A percentile compares a stretch with the other conserved stretches of the same genome.
Conservation (phyloP, 1,140 invertebrate genomes). For the Anthonomus grandis region DNA sequence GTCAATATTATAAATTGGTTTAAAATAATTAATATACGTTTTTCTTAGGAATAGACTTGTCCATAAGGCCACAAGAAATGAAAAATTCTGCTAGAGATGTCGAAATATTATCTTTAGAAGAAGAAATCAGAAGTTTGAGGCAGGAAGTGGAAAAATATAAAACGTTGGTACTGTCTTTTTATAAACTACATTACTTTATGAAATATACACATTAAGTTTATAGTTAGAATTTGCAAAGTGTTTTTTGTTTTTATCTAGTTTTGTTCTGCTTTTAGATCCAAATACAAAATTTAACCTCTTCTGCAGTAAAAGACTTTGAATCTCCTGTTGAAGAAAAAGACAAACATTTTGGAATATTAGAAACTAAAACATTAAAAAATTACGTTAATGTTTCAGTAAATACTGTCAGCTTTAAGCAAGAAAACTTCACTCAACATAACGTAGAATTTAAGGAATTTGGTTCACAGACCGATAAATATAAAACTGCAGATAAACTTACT, state of each 20-base stretch:
- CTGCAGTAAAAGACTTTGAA: constrained; percentile 51
- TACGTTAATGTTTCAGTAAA: not conserved
- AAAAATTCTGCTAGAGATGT: constrained; percentile 42
- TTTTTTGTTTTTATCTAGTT: not conserved
- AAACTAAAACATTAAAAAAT: too few species aligned
- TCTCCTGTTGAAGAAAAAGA: constrained; percentile 47
- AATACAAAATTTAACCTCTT: constrained; percentile 54
- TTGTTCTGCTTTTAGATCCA: constrained; percentile 37
- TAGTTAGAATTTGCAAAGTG: too few species aligned
- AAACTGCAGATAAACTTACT: too few species aligned
- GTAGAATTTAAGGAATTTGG: not conserved
- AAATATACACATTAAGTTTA: not conserved
- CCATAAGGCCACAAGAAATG: constrained; percentile 22
- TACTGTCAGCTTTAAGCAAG: not conserved
- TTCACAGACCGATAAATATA: not conserved
- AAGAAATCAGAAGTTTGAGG: constrained; percentile 52
- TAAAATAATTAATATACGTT: not conserved
- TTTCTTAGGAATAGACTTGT: constrained; percentile 1
- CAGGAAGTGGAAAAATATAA: constrained; percentile 56
- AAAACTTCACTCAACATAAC: not conserved
- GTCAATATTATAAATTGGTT: not conserved
- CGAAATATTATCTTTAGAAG: constrained; percentile 45
- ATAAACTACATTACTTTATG: not conserved
- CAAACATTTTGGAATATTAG: too few species aligned
- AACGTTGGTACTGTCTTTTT: constrained; percentile 41